Base-by-base conservation (phyloP, 1,140 invertebrate genomes). In the Coelopa frigida region DNA sequence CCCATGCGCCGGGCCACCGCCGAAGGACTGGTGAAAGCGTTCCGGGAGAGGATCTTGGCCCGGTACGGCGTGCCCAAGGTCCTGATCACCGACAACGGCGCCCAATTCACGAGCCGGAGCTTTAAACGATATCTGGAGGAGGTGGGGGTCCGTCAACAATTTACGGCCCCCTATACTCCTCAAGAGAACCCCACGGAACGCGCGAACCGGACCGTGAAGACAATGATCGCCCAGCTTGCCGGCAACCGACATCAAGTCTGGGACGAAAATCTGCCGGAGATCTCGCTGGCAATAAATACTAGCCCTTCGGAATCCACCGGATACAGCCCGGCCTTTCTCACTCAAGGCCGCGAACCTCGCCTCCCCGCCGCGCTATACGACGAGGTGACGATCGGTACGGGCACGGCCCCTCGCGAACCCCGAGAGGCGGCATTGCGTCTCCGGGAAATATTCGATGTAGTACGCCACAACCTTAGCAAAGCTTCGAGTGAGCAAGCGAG, bases 151-250 rank as follows among this genome's bases (percentile, higher is more conserved):
- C 12, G 35, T 11, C 35, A 15, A 15, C 35, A 37, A 15, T 37
- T 37, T 18, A 15, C 35, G 3, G 12, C 35, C 6, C 35, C 35
- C 18, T 37, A 37, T 18, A n/a, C 22, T 17, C 35, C 35, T 21
- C 35, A 38, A 21, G 36, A 21, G 18, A 38, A 38, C 10, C 36
- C 36, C 11, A 38, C 15, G 18, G 36, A 38, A n/a, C 5, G 36
- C 5, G 17, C 20, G 5, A 38, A 38, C 20, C 4, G 15, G 5
- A 38, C 36, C 5, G 14, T 38, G 4, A 38, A 38, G 20, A 17
- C 15, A 5, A 38, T 38, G 12, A 38, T 38, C 11, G 20, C 20
- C 14, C 11, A 17, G 11, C 17, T 2, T n/a, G n/a, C n/a, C n/a
- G n/a, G n/a, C n/a, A 17, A 21, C 18, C 15, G 24, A 21, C 36